Conservation (phyloP, 2,888 invertebrate genomes). For the Himalopsyche tibetana region DNA sequence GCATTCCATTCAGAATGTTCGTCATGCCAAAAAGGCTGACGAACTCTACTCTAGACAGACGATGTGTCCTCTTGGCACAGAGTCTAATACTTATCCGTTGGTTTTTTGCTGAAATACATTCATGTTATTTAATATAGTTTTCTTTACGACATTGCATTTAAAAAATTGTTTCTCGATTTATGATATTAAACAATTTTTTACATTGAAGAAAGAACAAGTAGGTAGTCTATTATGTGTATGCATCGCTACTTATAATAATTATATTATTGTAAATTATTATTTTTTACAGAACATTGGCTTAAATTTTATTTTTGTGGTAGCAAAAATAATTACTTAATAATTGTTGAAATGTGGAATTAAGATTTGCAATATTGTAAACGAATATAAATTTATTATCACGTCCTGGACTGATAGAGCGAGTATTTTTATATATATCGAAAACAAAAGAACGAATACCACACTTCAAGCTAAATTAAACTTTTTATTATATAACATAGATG, state of each 20-base stretch:
- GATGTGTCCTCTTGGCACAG: too few species aligned
- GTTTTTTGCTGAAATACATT: too few species aligned
- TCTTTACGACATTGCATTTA: background rate
- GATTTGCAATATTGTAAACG: background rate
- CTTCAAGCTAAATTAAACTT: background rate
- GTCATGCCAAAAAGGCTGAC: too few species aligned
- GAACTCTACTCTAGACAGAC: too few species aligned
- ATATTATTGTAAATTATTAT: conserved; percentile 27
- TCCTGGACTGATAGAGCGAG: background rate
- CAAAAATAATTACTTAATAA: conserved; percentile 16
- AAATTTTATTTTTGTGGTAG: background rate
- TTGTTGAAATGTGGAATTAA: conserved; percentile 1
- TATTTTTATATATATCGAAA: background rate
- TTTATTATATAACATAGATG: too few species aligned
- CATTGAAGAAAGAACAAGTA: background rate
- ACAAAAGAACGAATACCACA: background rate
- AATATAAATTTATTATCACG: background rate
- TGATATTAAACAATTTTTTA: conserved; percentile 37
- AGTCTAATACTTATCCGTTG: too few species aligned
- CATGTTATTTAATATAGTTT: too few species aligned
- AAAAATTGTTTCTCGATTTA: conserved; percentile 10
- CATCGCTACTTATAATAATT: conserved; percentile 20
- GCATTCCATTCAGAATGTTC: too few species aligned
- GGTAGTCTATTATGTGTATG: conserved; percentile 33
- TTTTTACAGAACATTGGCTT: conserved; percentile 28